Evolutionary conservation across 2,113 vertebrate species (phyloP), one percentile per base, ranked within the genome.

Genomic region (Talpa occidentalis): DNA sequence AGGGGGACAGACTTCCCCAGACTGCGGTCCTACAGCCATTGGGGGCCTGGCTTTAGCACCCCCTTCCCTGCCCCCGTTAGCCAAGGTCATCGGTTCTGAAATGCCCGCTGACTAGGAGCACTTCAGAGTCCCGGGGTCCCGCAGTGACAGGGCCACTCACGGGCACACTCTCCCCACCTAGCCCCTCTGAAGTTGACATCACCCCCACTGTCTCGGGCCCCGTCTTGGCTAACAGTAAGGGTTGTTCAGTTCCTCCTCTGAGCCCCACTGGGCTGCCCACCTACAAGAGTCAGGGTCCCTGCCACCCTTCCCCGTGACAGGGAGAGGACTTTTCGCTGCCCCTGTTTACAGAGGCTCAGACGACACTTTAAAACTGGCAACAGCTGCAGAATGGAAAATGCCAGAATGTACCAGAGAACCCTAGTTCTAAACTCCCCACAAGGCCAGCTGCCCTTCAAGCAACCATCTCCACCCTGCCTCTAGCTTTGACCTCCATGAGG

Each of bases 81-180:
- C 14, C 66, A 42, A 42, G 54, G 52, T 28, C 44, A 19, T 49
- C 15, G 24, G 60, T 42, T 78, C 44, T 59, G 69, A 73, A 21
- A 5, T 4, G 2, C 37, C 37, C 21, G 14, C 21, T 2, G 3
- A 5, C 16, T 6, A 1, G 0, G 22, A 1, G 5, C 1, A 6
- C 3, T 16, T 12, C 5, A 62, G 49, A 28, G 30, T 28, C n/a
- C 64, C 2, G 3, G 0, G 8, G 7, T 21, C 49, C 5, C 35
- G 22, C 5, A 24, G 19, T 24, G 44, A 6, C 0, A 21, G 76
- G 60, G 26, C 19, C 47, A 10, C 24, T n/a, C 35, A 12, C 0
- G 1, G 35, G 28, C 47, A 32, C 30, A 16, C 32, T 0, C 10
- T 16, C n/a, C n/a, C 49, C 12, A 0, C 10, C 7, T 0, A 16